Evolutionary conservation across 2,113 vertebrate species (phyloP).

Genomic region (Corythornis vintsioides): DNA sequence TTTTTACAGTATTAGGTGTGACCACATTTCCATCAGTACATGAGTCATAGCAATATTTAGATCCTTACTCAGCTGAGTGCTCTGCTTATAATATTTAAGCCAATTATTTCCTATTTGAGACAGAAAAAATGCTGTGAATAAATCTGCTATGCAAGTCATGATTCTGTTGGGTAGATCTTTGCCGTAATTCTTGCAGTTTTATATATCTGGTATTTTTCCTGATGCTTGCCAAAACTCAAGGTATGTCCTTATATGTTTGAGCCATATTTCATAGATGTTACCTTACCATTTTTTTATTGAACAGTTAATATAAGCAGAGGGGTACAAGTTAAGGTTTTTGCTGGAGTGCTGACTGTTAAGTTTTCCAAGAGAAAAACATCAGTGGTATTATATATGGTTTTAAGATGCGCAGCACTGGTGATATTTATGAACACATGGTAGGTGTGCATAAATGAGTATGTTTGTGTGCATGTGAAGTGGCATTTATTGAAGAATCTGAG

Average conservation of each 20-base stretch:
- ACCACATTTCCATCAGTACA: neutral
- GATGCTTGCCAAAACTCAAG: neutral
- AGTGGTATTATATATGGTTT: constrained; percentile 48
- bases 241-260: neutral
- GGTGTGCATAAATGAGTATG: constrained; percentile 72
- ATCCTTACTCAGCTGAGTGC: neutral
- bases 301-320: constrained; percentile 47
- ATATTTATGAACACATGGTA: constrained; percentile 78
- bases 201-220: neutral
- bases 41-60: constrained; percentile 31
- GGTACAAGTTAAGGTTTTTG: constrained; percentile 66
- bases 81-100: constrained; percentile 14
- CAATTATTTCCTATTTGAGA: neutral
- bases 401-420: constrained; percentile 57
- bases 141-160: neutral
- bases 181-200: neutral
- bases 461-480: constrained; percentile 75
- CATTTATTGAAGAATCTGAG: constrained; percentile 76
- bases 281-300: constrained; percentile 58
- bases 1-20: neutral
- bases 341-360: constrained; percentile 50
- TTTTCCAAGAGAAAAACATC: constrained; percentile 64
- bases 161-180: neutral
- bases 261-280: neutral
- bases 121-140: neutral